Evolutionary conservation across 2,797 vertebrate species (phyloP), one percentile per base, ranked within the genome.

Genomic region (Carduelis carduelis): DNA sequence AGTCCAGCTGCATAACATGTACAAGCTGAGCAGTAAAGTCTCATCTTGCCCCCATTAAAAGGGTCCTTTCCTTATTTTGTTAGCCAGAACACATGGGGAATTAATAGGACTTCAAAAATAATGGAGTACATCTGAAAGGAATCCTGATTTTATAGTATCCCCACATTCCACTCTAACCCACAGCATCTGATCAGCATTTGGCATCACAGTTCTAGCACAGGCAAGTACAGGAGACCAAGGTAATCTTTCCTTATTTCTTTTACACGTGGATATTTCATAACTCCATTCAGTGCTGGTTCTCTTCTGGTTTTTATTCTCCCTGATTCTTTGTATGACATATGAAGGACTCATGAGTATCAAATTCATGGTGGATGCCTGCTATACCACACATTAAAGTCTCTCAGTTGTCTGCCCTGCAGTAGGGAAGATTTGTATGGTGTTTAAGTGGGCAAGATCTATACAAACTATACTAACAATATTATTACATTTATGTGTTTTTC

Each of bases 1-100:
- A 97, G 98, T 98, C 98, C 98, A 98, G 98, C 98, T 98, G 97
- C 95, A 96, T 96, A 98, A 97, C 97, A 98, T 96, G 98, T 98
- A 98, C 97, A 98, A 98, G 94, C 90, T 81, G 97, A 97, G 94
- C 96, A 95, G 87, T 43, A 53, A 96, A 97, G 65, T 89, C 47
- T 96, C 78, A 61, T 95, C 86, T 83, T 95, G 95, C 96, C 98
- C 97, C 95, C 97, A 97, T 96, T 97, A 98, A 97, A 98, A 94
- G 89, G 96, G 93, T 98, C 96, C 95, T 97, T 96, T 98, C 97
- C 95, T 97, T 96, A 83, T 94, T 95, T 96, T 86, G 89, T 90
- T 49, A 85, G 44, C 66, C 78, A 90, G 87, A 89, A 93, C 49
- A 86, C 44, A n/a, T 12, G 23, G 20, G 49, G 55, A 96, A 97